Conservation (phyloP, 2,113 vertebrate genomes). For the Grallaria varia region DNA sequence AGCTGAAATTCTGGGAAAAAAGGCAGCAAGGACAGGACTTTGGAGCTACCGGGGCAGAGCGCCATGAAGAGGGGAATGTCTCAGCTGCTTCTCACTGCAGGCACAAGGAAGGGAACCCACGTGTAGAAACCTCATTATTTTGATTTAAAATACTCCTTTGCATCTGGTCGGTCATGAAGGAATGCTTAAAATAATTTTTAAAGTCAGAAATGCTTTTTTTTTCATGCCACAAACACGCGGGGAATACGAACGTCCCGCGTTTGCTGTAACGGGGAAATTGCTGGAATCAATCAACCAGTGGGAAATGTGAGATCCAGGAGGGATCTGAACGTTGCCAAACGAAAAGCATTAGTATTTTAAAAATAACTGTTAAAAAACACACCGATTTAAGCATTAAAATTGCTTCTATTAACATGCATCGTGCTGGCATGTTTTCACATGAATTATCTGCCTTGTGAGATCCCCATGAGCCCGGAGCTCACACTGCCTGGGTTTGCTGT, state of each 20-base stretch:
- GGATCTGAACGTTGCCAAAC: constrained; percentile 32
- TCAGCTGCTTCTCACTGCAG: constrained; percentile 6
- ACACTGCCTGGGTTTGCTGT: fast-evolving
- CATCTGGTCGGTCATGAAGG: constrained; percentile 41
- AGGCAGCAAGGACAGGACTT: not conserved
- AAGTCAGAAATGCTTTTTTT: not conserved
- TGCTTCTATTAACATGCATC: not conserved
- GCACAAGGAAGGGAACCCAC: not conserved
- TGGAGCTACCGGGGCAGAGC: not conserved
- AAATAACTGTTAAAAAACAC: not conserved
- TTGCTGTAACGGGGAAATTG: constrained; percentile 48
- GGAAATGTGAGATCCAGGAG: constrained; percentile 44
- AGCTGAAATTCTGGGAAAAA: constrained; percentile 13
- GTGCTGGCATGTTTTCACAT: not conserved
- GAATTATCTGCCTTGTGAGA: not conserved
- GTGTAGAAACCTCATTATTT: constrained; percentile 65
- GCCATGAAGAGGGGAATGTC: not conserved
- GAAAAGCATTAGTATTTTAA: constrained; percentile 20
- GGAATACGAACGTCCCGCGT: constrained; percentile 2
- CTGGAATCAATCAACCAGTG: constrained; percentile 47
- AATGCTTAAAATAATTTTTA: constrained; percentile 4
- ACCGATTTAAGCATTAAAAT: not conserved
- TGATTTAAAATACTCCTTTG: constrained; percentile 63
- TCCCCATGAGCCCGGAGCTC: fast-evolving
- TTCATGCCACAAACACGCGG: not conserved